Conservation (phyloP, 2,888 invertebrate species). For the Trachelus troglodyta region DNA sequence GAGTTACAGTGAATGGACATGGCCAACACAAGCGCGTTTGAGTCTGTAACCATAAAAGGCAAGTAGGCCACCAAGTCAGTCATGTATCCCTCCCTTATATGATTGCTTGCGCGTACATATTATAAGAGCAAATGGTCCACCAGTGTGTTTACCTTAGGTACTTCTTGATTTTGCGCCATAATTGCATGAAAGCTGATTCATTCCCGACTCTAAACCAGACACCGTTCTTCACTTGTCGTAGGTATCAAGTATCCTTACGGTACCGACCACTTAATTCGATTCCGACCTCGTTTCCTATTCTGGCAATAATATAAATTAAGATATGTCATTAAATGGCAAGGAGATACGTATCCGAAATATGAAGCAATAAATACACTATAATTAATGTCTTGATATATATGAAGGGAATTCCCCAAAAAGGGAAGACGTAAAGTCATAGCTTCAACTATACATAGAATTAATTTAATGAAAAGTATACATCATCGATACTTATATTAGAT, state of each 20-base stretch:
- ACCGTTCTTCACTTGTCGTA: not conserved
- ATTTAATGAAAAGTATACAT: not conserved
- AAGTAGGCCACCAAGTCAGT: slow-evolving; percentile 16
- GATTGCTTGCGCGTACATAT: not conserved
- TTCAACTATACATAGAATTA: not conserved
- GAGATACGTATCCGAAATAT: not conserved
- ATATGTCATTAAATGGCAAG: not conserved
- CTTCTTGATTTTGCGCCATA: slow-evolving; percentile 1
- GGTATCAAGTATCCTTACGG: not conserved
- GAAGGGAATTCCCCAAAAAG: not conserved
- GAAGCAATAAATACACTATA: not conserved
- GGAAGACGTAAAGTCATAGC: not conserved
- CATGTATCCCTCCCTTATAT: slow-evolving; percentile 12
- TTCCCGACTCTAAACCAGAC: not conserved
- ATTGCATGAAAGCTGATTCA: slow-evolving; percentile 6
- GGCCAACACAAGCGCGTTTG: slow-evolving; percentile 10
- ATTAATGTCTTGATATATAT: not conserved
- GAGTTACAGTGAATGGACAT: slow-evolving; percentile 13
- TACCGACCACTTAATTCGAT: not conserved
- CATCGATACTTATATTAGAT: not conserved
- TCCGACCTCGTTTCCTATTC: not conserved
- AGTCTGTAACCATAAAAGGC: slow-evolving; percentile 20
- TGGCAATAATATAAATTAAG: not conserved
- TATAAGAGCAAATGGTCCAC: slow-evolving; percentile 6
- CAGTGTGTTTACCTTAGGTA: not conserved